These are phyloP conservation scores for Taurulus bubalis DNA, from an alignment of 2,113 vertebrate species.

Conservation along the genomic window DNA sequence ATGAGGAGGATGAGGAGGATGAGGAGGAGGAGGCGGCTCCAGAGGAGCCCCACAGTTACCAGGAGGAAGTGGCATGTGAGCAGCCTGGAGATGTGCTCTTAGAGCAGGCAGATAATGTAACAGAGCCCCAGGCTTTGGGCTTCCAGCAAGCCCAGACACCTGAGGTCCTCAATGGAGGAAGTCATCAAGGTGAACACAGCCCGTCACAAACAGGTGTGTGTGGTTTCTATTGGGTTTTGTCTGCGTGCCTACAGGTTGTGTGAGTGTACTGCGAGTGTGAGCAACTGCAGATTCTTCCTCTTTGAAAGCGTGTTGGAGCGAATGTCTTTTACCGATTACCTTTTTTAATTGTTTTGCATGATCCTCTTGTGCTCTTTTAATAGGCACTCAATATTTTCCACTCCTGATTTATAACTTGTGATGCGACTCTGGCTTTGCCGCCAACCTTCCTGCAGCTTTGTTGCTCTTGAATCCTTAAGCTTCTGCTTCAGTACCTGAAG, in stretches of 20 bases:
- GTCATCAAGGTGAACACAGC: conserved; percentile 66
- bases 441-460: conserved; percentile 63
- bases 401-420: conserved; percentile 31
- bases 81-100: conserved; percentile 64
- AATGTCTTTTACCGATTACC: conserved; percentile 10
- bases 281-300: not conserved
- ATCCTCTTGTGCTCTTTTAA: conserved; percentile 33
- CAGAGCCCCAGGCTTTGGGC: conserved; percentile 72
- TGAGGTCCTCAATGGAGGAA: conserved; percentile 75
- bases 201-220: conserved; percentile 76
- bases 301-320: conserved; percentile 7
- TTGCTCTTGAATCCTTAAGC: conserved; percentile 53
- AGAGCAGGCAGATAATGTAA: conserved; percentile 71
- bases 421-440: conserved; percentile 57
- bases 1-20: conserved; percentile 52
- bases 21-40: conserved; percentile 61
- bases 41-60: conserved; percentile 54
- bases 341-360: conserved; percentile 44
- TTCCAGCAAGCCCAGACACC: conserved; percentile 63
- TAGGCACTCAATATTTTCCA: conserved; percentile 8
- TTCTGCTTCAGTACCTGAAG: conserved; percentile 53
- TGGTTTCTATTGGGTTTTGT: conserved; percentile 44
- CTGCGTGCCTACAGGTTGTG: not conserved
- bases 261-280: conserved; percentile 5
- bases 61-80: conserved; percentile 65